phyloP scores from a whole-genome alignment of 1,140 invertebrate genomes.

The Drosophila biarmipes region DNA sequence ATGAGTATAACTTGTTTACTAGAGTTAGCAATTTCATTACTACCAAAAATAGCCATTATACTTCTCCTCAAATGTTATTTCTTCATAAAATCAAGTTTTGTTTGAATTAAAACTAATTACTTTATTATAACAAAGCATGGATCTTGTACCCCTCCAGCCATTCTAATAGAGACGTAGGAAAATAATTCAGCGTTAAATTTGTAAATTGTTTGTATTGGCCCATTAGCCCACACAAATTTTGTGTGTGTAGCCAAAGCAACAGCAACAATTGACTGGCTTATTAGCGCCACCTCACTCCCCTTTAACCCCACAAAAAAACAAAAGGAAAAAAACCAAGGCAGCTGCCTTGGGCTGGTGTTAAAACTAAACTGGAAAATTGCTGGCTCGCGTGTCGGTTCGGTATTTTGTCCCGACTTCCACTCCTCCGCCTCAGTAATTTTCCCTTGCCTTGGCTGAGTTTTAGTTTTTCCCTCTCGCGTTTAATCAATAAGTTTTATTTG shows the following conservation, averaged over 20 bases:
- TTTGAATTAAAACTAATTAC: constrained; percentile 41
- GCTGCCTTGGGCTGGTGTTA: constrained; percentile 72
- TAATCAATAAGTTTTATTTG: constrained; percentile 76
- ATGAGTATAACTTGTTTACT: not conserved
- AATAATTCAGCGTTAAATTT: constrained; percentile 80
- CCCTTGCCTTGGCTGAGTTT: constrained; percentile 27
- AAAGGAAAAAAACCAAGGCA: constrained; percentile 11
- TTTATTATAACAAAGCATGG: constrained; percentile 42
- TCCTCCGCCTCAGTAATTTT: constrained; percentile 2
- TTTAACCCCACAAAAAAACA: not conserved
- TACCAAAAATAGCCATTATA: not conserved
- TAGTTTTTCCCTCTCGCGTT: constrained; percentile 54
- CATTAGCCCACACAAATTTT: constrained; percentile 62
- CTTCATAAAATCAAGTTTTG: constrained; percentile 11
- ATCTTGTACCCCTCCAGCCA: constrained; percentile 8
- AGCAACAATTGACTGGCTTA: constrained; percentile 75
- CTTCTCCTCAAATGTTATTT: not conserved
- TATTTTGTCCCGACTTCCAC: constrained; percentile 44
- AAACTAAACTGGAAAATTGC: constrained; percentile 81
- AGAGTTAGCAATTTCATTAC: not conserved
- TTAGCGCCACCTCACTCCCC: constrained; percentile 43
- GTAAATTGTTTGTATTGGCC: constrained; percentile 78
- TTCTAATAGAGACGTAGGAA: constrained; percentile 66
- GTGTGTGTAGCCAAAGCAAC: constrained; percentile 44
- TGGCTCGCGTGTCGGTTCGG: constrained; percentile 76